These are phyloP conservation scores for Chrysomela aeneicollis DNA, from an alignment of 2,888 invertebrate genomes.

Conservation along the genomic window DNA sequence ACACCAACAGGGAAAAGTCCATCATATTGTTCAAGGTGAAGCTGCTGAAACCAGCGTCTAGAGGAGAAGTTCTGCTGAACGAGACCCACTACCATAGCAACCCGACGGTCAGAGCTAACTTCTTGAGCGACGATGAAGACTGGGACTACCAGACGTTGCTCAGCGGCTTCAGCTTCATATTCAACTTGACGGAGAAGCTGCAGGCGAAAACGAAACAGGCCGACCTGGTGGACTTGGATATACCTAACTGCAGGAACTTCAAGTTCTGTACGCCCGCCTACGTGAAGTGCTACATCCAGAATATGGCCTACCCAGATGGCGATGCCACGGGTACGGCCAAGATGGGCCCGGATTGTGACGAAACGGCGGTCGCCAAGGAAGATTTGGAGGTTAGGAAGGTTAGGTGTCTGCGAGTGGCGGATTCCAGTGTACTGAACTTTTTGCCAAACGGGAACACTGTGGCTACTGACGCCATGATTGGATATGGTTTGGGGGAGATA, in stretches of 20 bases:
- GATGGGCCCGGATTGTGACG: constrained; percentile 56
- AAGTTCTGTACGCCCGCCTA: constrained; percentile 58
- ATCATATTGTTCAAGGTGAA: constrained; percentile 47
- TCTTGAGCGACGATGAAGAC: constrained; percentile 63
- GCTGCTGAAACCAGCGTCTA: constrained; percentile 62
- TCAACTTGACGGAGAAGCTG: constrained; percentile 38
- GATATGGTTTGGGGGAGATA: constrained; percentile 63
- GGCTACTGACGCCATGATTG: constrained; percentile 67
- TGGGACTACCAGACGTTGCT: constrained; percentile 44
- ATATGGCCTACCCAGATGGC: constrained; percentile 42
- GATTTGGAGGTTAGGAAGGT: constrained; percentile 59
- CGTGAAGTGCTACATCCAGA: constrained; percentile 62
- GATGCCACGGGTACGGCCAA: constrained; percentile 51
- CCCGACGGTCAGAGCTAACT: constrained; percentile 65
- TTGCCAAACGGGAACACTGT: constrained; percentile 60
- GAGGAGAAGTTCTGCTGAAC: constrained; percentile 61
- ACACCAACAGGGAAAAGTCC: constrained; percentile 47
- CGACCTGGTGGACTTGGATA: constrained; percentile 55
- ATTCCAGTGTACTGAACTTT: constrained; percentile 58
- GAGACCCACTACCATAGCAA: constrained; percentile 61
- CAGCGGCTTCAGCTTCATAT: constrained; percentile 44
- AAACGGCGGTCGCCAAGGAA: constrained; percentile 59
- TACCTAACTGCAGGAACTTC: constrained; percentile 57
- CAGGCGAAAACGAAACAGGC: constrained; percentile 48
- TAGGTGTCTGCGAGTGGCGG: constrained; percentile 61